Evolutionary conservation across 2,888 invertebrate species (phyloP), one percentile per base, ranked within the genome.

Genomic region (Drosophila suboccidentalis): DNA sequence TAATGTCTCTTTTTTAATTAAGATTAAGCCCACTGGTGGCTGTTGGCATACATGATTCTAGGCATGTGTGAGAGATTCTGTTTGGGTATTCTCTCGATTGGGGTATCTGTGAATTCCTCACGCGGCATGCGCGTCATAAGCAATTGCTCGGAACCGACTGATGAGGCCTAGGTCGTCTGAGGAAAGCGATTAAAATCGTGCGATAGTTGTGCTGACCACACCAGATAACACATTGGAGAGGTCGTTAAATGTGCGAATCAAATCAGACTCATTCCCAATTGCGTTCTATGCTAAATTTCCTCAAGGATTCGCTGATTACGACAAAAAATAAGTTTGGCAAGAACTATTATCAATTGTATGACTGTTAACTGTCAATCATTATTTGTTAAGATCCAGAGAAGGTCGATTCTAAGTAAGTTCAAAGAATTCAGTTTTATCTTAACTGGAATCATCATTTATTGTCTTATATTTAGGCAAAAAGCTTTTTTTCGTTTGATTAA

Each of bases 1-100:
- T 49, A 65, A 55, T 55, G 64, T 53, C 53, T 69, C 55, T 73
- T 66, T 75, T 78, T 78, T 70, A 73, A 78, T 78, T 67, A 68
- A 80, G 80, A 81, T 80, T 78, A 80, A 66, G 55, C 51, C 32
- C 36, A 47, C 34, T 19, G 57, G 55, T 61, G 38, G 55, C 43
- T 39, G 9, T 11, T 66, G 53, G 73, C 46, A 64, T 70, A 74
- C 63, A 64, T 73, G 78, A 39, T 41, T 38, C 29, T 2, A 3
- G 46, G 43, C 75, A 69, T 54, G 60, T 72, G 47, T 43, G 13
- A 3, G 34, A n/a, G 13, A 9, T 11, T 44, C 36, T 39, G 38
- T 17, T 29, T 36, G 49, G 55, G 22, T 8, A 43, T 55, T 49
- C 58, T 58, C 41, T 41, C 39, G 22, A 4, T 46, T 55, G 10